Evolutionary conservation across 2,113 vertebrate genomes (phyloP).

Genomic region (Natator depressus): DNA sequence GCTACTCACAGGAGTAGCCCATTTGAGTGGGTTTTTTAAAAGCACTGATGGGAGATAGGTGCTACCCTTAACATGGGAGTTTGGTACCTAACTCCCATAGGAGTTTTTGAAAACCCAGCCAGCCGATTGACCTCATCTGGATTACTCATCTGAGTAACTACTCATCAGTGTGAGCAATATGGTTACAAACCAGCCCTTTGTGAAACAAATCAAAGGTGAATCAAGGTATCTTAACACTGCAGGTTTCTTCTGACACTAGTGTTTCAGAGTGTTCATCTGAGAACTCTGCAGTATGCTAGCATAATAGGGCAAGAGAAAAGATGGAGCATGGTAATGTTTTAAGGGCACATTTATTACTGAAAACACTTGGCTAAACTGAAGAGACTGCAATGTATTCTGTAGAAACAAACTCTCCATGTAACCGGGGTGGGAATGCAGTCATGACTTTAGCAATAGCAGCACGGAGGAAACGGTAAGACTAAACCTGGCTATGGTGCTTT

Average conservation of each 20-base stretch:
- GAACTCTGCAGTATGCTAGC: too few relatives aligned
- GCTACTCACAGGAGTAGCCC: background rate
- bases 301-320: background rate
- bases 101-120: background rate
- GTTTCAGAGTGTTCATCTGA: background rate
- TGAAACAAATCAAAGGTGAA: background rate
- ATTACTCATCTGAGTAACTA: background rate
- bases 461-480: background rate
- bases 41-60: too few relatives aligned
- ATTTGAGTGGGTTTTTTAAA: background rate
- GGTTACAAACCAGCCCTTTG: background rate
- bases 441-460: background rate
- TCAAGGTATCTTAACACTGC: background rate
- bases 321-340: background rate
- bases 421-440: background rate
- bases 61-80: background rate
- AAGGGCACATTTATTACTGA: background rate
- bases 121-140: too few relatives aligned
- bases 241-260: background rate
- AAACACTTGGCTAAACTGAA: background rate
- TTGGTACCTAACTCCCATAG: background rate
- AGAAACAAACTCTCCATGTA: background rate
- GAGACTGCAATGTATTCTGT: background rate
- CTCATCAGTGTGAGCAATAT: background rate
- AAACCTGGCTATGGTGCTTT: background rate